Evolutionary conservation across 2,113 vertebrate species (phyloP).

Genomic region (Polypterus senegalus): DNA sequence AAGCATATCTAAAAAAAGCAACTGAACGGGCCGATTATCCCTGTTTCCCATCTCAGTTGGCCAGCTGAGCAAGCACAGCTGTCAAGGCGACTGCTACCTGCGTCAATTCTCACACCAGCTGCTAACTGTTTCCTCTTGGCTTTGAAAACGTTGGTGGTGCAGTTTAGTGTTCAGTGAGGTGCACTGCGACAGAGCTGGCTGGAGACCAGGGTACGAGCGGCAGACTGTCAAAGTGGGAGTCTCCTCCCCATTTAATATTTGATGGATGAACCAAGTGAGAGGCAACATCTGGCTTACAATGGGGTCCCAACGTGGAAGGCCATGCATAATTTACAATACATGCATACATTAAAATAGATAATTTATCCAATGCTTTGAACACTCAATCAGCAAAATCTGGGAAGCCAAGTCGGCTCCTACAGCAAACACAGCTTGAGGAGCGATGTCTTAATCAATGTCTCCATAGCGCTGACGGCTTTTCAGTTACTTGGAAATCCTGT

Average conservation of each 20-base stretch:
- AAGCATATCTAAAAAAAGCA: too few relatives aligned
- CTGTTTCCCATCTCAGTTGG: background rate
- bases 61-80: slow-evolving; percentile 40
- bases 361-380: too few relatives aligned
- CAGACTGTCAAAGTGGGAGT: background rate
- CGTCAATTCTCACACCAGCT: slow-evolving; percentile 30
- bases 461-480: too few relatives aligned
- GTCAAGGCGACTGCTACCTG: slow-evolving; percentile 37
- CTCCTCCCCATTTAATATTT: background rate
- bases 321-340: too few relatives aligned
- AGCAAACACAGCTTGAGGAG: too few relatives aligned
- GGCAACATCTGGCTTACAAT: background rate
- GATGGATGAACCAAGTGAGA: background rate
- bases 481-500: too few relatives aligned
- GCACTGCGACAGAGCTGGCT: background rate
- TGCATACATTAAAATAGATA: too few relatives aligned
- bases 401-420: too few relatives aligned
- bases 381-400: too few relatives aligned
- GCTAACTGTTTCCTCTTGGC: slow-evolving; percentile 29
- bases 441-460: too few relatives aligned
- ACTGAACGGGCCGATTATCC: too few relatives aligned
- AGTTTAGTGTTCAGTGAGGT: background rate
- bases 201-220: background rate
- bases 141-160: background rate
- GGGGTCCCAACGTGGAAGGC: too few relatives aligned